phyloP scores from a whole-genome alignment of 2,888 invertebrate genomes.

The Maniola hyperantus region DNA sequence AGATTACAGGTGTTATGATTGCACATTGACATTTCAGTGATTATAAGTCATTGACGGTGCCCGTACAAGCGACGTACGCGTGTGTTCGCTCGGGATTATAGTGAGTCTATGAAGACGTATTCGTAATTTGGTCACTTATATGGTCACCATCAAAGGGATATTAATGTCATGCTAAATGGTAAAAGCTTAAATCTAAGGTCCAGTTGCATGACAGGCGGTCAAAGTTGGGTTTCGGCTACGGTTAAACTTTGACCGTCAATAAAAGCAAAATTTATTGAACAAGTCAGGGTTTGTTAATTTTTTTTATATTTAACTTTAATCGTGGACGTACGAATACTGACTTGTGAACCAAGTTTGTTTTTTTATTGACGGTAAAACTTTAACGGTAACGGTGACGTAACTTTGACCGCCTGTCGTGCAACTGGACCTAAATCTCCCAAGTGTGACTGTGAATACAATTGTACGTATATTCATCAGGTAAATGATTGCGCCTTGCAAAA shows the following conservation, averaged over 20 bases:
- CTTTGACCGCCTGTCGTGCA: too few relatives aligned
- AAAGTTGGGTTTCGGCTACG: too few relatives aligned
- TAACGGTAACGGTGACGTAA: too few relatives aligned
- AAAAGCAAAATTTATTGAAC: too few relatives aligned
- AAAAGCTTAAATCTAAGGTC: constrained; percentile 71
- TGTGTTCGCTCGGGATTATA: not conserved
- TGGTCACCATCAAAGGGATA: constrained; percentile 59
- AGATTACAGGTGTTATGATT: constrained; percentile 76
- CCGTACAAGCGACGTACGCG: constrained; percentile 42
- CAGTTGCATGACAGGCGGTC: too few relatives aligned
- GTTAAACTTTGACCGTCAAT: too few relatives aligned
- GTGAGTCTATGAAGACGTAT: not conserved
- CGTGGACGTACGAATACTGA: too few relatives aligned
- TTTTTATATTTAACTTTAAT: too few relatives aligned
- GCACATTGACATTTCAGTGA: constrained; percentile 79
- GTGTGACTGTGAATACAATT: constrained; percentile 66
- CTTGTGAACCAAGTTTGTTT: too few relatives aligned
- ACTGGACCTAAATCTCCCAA: constrained; percentile 62
- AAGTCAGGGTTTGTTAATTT: too few relatives aligned
- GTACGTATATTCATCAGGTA: constrained; percentile 66
- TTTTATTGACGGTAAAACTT: too few relatives aligned
- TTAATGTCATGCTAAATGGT: constrained; percentile 79
- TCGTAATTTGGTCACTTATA: constrained; percentile 7
- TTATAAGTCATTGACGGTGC: constrained; percentile 56
- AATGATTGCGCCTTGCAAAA: constrained; percentile 77